Evolutionary conservation across 2,797 vertebrate species (phyloP), one percentile per base, ranked within the genome.

Genomic region (Channallabes apus): DNA sequence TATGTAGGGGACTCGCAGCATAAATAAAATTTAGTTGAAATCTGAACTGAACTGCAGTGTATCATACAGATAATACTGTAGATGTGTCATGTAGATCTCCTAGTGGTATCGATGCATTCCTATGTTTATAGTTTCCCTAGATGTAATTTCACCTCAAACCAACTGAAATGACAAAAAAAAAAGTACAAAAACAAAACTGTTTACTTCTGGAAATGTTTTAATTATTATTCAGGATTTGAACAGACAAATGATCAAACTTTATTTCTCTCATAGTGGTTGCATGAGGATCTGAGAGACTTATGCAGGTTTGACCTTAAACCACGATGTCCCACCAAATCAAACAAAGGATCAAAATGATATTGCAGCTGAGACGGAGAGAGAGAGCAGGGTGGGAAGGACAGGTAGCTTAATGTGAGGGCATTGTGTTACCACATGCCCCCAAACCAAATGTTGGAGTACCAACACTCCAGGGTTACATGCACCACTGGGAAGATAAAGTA

Each of bases 341-440:
- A 62, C 35, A 41, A 62, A 62, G 22, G 27, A 62, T 62, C 41
- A 32, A 62, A 61, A 78, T 61, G 24, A 24, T 24, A 20, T 78
- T 22, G 14, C 58, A 79, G 35, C 22, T 41, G 12, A 62, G 32
- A 62, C 3, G n/a, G 54, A 58, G 62, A 62, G 67, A 46, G 9
- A 78, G 12, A 83, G 80, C 88, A 62, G 72, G 54, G 85, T 17
- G 46, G 41, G 32, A 41, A 20, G 68, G 32, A 59, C 65, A 62
- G 18, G 58, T 35, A 68, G 61, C 18, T 86, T 72, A 51, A 67
- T 58, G 68, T 58, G 24, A 5, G 22, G 20, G 58, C 24, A 78
- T 79, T 87, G 6, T 68, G 83, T 82, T 67, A 76, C 2, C 32
- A 82, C 79, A 85, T 6, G 29, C 69, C 71, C 58, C 61, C 59